Evolutionary conservation across 2,113 vertebrate species (phyloP).

Genomic region (Neomonachus schauinslandi): DNA sequence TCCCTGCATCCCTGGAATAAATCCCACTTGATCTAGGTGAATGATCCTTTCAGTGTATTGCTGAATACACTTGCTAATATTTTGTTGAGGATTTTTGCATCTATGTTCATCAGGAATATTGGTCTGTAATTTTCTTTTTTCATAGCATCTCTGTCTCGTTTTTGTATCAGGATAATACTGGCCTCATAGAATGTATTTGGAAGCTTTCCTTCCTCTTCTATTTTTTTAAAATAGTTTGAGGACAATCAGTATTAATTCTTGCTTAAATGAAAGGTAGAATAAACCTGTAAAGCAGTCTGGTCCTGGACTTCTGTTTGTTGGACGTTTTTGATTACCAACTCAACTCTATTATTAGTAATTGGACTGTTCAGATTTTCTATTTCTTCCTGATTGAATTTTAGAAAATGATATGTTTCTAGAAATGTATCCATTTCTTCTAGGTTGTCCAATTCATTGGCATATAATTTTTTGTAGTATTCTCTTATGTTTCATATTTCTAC

Average conservation of each 20-base stretch:
- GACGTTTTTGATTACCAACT: neutral
- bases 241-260: neutral
- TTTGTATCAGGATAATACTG: neutral
- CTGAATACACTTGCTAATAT: neutral
- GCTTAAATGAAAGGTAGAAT: neutral
- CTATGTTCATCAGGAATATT: neutral
- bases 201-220: neutral
- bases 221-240: neutral
- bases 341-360: neutral
- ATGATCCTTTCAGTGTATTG: neutral
- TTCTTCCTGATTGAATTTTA: neutral
- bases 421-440: neutral
- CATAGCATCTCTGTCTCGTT: neutral
- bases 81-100: neutral
- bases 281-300: neutral
- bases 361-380: neutral
- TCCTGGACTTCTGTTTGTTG: neutral
- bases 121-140: neutral
- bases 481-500: neutral
- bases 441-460: neutral
- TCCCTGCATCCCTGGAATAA: neutral
- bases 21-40: neutral
- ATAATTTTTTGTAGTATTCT: neutral
- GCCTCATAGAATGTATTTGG: neutral
- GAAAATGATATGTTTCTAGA: neutral